phyloP scores from a whole-genome alignment of 2,797 vertebrate genomes.

The Sternotherus odoratus region DNA sequence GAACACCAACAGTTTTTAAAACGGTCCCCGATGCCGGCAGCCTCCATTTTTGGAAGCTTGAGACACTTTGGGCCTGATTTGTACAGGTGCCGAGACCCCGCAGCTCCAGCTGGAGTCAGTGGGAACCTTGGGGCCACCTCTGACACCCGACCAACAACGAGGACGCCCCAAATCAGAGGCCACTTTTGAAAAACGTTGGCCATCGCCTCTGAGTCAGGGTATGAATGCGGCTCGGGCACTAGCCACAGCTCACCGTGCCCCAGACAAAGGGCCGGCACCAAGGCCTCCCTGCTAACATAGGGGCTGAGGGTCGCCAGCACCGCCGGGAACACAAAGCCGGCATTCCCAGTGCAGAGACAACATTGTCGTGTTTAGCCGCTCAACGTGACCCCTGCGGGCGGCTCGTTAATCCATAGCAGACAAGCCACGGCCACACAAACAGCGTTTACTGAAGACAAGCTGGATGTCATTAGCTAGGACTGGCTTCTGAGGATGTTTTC shows the following conservation, averaged over 20 bases:
- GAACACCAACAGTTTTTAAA: not conserved
- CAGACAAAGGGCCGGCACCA: not conserved
- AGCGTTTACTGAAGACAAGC: conserved; percentile 70
- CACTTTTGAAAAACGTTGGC: not conserved
- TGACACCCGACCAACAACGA: not conserved
- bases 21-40: not conserved
- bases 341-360: not conserved
- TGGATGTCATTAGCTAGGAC: conserved; percentile 75
- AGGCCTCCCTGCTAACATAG: not conserved
- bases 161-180: not conserved
- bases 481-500: conserved; percentile 72
- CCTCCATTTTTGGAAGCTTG: not conserved
- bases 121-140: not conserved
- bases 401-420: conserved; percentile 70
- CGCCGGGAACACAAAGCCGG: not conserved
- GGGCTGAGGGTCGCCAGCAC: not conserved
- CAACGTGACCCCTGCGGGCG: conserved; percentile 56
- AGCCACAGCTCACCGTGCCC: not conserved
- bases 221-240: not conserved
- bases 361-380: conserved; percentile 24
- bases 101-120: not conserved
- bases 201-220: not conserved
- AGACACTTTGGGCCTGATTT: not conserved
- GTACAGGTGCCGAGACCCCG: not conserved
- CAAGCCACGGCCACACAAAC: conserved; percentile 68